phyloP scores from a whole-genome alignment of 2,113 vertebrate species.

The Hyaena hyaena region DNA sequence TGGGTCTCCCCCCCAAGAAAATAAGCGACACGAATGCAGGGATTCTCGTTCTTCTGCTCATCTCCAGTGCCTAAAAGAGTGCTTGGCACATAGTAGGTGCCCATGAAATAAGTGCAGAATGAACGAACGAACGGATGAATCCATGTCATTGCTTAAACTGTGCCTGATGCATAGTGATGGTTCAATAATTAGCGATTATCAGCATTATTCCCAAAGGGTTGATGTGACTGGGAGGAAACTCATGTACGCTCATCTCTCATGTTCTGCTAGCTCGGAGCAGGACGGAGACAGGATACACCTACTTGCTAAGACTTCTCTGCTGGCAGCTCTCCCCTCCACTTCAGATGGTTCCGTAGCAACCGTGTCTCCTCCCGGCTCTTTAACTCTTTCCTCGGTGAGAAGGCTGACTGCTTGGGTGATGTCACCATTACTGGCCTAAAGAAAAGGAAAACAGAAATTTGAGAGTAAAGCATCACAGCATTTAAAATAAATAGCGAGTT shows the following conservation, averaged over 20 bases:
- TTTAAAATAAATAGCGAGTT: not conserved
- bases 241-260: not conserved
- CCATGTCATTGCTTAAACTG: not conserved
- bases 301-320: constrained; percentile 85
- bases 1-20: not conserved
- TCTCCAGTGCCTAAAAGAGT: not conserved
- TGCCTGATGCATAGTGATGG: not conserved
- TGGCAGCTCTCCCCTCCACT: constrained; percentile 75
- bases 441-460: not conserved
- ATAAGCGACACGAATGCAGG: not conserved
- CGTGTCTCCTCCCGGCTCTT: constrained; percentile 77
- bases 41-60: not conserved
- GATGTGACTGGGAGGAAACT: not conserved
- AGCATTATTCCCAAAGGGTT: not conserved
- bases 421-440: constrained; percentile 94
- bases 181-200: not conserved
- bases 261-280: not conserved
- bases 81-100: not conserved
- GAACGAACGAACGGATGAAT: not conserved
- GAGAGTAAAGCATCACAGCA: constrained; percentile 2
- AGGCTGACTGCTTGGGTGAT: constrained; percentile 93
- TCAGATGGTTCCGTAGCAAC: constrained; percentile 82
- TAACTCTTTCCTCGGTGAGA: constrained; percentile 87
- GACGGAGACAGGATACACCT: constrained; percentile 42
- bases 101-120: not conserved